Evolutionary conservation across 2,888 invertebrate genomes (phyloP).

Genomic region (Tiliacea citrago): DNA sequence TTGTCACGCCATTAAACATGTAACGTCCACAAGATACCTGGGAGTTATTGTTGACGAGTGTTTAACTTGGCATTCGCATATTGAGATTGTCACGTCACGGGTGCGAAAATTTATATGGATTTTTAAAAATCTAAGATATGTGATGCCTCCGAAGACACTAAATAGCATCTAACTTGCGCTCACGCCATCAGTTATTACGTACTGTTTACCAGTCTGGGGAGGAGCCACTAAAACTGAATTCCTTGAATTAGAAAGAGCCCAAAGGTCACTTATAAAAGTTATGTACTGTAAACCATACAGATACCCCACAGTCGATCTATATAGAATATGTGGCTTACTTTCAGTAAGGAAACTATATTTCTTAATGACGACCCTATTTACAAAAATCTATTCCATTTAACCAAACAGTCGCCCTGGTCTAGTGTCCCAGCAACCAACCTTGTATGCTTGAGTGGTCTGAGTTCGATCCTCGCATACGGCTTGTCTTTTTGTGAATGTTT

Average conservation of each 20-base stretch:
- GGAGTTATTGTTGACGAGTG: neutral
- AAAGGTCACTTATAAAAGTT: no score
- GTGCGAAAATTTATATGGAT: slow-evolving; percentile 5
- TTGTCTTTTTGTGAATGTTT: no score
- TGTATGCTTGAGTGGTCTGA: no score
- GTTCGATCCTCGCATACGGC: no score
- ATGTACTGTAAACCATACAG: no score
- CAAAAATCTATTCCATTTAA: neutral
- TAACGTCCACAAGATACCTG: no score
- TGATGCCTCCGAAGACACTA: neutral
- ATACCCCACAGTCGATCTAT: slow-evolving; percentile 8
- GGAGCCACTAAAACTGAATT: neutral
- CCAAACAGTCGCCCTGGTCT: no score
- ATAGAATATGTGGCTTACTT: slow-evolving; percentile 8
- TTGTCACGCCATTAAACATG: neutral
- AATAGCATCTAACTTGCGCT: neutral
- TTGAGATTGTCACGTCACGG: neutral
- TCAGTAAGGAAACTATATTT: slow-evolving; percentile 8
- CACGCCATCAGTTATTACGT: neutral
- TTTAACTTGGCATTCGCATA: slow-evolving; percentile 8
- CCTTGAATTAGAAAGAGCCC: no score
- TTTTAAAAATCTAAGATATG: neutral
- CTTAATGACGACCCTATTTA: neutral
- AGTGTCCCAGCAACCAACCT: no score
- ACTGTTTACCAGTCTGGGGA: neutral